Conservation (phyloP, 2,113 vertebrate species). For the Podocnemis expansa region DNA sequence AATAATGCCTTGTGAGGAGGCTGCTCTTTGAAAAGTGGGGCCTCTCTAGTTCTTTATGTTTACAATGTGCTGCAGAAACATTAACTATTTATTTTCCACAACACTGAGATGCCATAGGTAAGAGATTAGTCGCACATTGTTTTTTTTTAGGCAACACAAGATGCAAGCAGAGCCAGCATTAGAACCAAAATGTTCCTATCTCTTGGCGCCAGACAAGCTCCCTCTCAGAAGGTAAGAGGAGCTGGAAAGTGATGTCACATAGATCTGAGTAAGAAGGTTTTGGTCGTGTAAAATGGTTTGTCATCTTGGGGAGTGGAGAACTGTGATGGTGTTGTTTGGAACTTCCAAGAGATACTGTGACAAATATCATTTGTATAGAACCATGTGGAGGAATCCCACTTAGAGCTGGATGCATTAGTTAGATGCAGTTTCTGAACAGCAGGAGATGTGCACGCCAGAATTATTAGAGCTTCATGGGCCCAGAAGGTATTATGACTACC, state of each 20-base stretch:
- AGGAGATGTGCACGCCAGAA: not conserved
- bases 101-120: not conserved
- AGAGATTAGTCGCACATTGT: slow-evolving; percentile 44
- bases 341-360: not conserved
- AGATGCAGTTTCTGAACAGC: not conserved
- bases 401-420: not conserved
- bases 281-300: not conserved
- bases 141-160: not conserved
- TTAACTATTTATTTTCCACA: slow-evolving; percentile 56
- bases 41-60: slow-evolving; percentile 30
- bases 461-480: not conserved
- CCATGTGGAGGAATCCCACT: not conserved
- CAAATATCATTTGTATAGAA: not conserved
- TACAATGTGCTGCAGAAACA: slow-evolving; percentile 28
- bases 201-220: not conserved
- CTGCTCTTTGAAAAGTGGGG: not conserved
- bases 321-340: not conserved
- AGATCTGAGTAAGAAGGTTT: not conserved
- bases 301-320: not conserved
- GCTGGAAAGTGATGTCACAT: not conserved
- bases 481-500: not conserved
- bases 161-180: not conserved
- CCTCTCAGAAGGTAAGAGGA: not conserved
- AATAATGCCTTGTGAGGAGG: slow-evolving; percentile 57
- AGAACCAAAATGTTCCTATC: not conserved